Evolutionary conservation across 2,888 invertebrate species (phyloP), one percentile per base, ranked within the genome.

Genomic region (Ganaspis brasiliensis): DNA sequence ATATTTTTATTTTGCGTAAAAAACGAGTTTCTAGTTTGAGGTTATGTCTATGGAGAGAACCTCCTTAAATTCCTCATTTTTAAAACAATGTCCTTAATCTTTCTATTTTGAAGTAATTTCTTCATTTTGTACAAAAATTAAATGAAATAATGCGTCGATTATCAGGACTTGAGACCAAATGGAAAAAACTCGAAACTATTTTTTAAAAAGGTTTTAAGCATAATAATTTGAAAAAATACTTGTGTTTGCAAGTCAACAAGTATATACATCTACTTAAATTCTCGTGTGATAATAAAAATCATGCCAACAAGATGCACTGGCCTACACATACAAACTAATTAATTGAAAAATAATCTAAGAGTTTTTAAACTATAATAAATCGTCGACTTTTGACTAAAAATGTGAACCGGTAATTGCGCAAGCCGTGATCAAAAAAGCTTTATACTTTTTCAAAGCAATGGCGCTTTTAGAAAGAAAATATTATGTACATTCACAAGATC

Each of bases 391-490:
- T 21, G 16, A 21, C 6, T 24, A 24, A 40, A 40, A 8, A 14
- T 67, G 9, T n/a, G 21, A 14, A 24, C 21, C 37, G 8, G 9
- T 67, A 67, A 67, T 61, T 61, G 6, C 12, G 21, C n/a, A n/a
- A 21, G 21, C 8, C 16, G 9, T 24, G 45, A 14, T 45, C 24
- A 8, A 0, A 3, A 45, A 6, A 63, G 45, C 45, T 45, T 45
- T n/a, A n/a, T n/a, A n/a, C n/a, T 40, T 21, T 8, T 19, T 63
- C 37, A 10, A 37, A 37, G 31, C 31, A 14, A 45, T 35, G 12
- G 37, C 35, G 63, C 63, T 19, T 16, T 37, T 63, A 8, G 21
- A 67, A n/a, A 24, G 24, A 67, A 67, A n/a, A 67, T 19, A 40
- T 4, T 40, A 63, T 63, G 21, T 16, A 3, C 59, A 63, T 40